A percentile compares a stretch with the other conserved stretches of the same genome.
phyloP scores from a whole-genome alignment of 2,797 vertebrate genomes.

The Argya squamiceps region DNA sequence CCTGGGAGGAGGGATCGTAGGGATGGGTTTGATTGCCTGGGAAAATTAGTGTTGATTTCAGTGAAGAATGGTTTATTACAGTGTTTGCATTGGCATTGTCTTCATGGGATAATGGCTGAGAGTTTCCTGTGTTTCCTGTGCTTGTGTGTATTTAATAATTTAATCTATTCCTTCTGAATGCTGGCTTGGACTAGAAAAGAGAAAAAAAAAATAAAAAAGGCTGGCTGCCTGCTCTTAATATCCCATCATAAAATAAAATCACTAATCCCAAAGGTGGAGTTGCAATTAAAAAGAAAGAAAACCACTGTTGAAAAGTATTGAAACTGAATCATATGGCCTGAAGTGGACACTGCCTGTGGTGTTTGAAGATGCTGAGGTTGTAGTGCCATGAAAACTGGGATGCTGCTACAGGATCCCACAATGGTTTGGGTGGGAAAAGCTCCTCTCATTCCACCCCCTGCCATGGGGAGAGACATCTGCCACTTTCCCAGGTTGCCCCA shows the following conservation, averaged over 20 bases:
- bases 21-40: constrained; percentile 45
- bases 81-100: constrained; percentile 57
- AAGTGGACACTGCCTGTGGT: not conserved
- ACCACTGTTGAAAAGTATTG: not conserved
- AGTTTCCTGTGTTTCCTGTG: constrained; percentile 53
- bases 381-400: not conserved
- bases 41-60: constrained; percentile 67
- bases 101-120: constrained; percentile 35
- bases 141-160: constrained; percentile 48
- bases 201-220: not conserved
- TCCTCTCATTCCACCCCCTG: not conserved
- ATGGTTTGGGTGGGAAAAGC: not conserved
- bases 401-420: not conserved
- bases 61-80: constrained; percentile 64
- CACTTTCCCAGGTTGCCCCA: not conserved
- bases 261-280: constrained; percentile 24
- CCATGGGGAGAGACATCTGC: not conserved
- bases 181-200: not conserved
- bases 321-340: not conserved
- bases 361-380: not conserved
- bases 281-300: constrained; percentile 4
- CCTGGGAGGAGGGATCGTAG: constrained; percentile 45
- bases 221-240: constrained; percentile 16
- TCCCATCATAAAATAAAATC: constrained; percentile 25
- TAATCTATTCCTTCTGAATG: constrained; percentile 32